Evolutionary conservation across 2,888 invertebrate genomes (phyloP).

Genomic region (Dolichomitus sp.): DNA sequence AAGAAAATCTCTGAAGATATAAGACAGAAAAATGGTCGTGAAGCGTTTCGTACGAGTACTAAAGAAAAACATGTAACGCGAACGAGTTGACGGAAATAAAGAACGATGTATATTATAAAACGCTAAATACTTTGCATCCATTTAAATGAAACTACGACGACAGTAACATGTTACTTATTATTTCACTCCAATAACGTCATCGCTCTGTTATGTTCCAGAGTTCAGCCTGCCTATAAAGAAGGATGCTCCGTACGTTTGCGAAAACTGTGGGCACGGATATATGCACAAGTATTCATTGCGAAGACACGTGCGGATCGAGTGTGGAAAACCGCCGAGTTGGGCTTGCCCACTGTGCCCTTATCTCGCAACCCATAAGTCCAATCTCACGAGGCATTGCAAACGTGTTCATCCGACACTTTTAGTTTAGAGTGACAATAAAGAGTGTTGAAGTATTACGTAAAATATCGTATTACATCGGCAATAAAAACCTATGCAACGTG

Average conservation of each 20-base stretch:
- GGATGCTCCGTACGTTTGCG: conserved; percentile 68
- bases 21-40: background rate
- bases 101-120: conserved; percentile 10
- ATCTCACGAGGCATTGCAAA: conserved; percentile 66
- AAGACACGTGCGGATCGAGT: conserved; percentile 77
- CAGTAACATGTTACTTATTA: background rate
- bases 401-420: conserved; percentile 58
- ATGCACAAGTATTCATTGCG: conserved; percentile 74
- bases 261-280: conserved; percentile 75
- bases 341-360: conserved; percentile 72
- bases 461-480: background rate
- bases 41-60: background rate
- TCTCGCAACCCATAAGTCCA: conserved; percentile 68
- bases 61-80: conserved; percentile 25
- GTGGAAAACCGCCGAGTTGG: conserved; percentile 74
- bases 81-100: conserved; percentile 46
- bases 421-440: conserved; percentile 21
- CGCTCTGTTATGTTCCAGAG: conserved; percentile 52
- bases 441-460: conserved; percentile 2
- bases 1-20: conserved; percentile 39
- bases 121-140: conserved; percentile 12
- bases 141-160: background rate
- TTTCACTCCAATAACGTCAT: conserved; percentile 33
- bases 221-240: conserved; percentile 20
- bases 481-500: background rate